Conservation (phyloP, 1,140 invertebrate species). For the Drosophila lacertosa region DNA sequence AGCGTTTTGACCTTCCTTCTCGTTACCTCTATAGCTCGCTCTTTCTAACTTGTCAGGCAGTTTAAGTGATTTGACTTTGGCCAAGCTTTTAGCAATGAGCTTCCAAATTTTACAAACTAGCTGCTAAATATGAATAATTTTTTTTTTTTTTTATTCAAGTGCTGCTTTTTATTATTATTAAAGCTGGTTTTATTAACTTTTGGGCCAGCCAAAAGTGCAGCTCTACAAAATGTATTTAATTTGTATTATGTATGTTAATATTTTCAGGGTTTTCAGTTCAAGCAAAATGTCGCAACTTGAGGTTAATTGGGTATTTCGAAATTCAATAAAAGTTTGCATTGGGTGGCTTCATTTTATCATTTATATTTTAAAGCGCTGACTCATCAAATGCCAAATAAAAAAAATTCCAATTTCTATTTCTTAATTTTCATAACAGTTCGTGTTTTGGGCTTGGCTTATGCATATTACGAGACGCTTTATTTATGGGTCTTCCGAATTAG, state of each 20-base stretch:
- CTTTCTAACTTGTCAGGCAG: constrained; percentile 38
- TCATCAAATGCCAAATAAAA: constrained; percentile 22
- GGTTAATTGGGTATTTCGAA: constrained; percentile 23
- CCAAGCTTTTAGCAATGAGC: constrained; percentile 51
- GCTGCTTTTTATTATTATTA: neutral
- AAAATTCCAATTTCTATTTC: constrained; percentile 55
- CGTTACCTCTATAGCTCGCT: neutral
- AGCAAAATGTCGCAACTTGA: constrained; percentile 35
- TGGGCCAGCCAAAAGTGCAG: constrained; percentile 66
- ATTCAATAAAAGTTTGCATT: constrained; percentile 19
- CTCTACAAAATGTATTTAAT: constrained; percentile 25
- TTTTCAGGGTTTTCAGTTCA: constrained; percentile 48
- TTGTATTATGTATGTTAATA: neutral
- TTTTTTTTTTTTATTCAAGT: constrained; percentile 8
- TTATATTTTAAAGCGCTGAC: constrained; percentile 49
- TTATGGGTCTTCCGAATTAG: constrained; percentile 48
- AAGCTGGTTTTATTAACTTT: constrained; percentile 37
- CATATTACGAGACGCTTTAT: constrained; percentile 25
- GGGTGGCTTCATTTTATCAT: constrained; percentile 12
- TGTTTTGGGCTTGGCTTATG: constrained; percentile 54
- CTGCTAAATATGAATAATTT: constrained; percentile 13
- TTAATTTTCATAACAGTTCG: constrained; percentile 34
- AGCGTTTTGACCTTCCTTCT: constrained; percentile 65
- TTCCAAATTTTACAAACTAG: constrained; percentile 17
- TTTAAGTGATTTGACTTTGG: constrained; percentile 73